phyloP scores from a whole-genome alignment of 2,797 vertebrate species.

The Galago senegalensis region DNA sequence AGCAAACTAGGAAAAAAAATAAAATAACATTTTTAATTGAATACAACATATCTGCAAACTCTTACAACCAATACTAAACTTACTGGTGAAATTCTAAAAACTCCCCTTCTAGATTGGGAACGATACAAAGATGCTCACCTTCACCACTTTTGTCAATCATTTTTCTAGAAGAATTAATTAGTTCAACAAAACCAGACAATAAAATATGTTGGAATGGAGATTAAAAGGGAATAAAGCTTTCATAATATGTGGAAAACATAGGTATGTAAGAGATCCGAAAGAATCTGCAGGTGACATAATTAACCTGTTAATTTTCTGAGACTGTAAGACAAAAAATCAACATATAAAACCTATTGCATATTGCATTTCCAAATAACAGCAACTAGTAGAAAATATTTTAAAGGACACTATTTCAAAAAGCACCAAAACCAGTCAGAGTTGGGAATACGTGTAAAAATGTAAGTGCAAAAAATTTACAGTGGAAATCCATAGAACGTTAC shows the following conservation, averaged over 20 bases:
- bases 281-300: not conserved
- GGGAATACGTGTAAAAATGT: not conserved
- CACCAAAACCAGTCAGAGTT: not conserved
- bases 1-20: not conserved
- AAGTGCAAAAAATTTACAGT: not conserved
- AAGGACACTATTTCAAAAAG: not conserved
- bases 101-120: not conserved
- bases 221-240: not conserved
- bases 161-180: not conserved
- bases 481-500: not conserved
- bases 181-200: not conserved
- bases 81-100: not conserved
- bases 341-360: not conserved
- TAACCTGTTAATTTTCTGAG: not conserved
- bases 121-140: not conserved
- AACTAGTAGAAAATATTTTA: not conserved
- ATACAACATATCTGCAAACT: not conserved
- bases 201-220: not conserved
- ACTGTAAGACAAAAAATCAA: not conserved
- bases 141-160: not conserved
- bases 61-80: not conserved
- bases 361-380: conserved; percentile 30
- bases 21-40: not conserved
- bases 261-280: not conserved
- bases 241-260: not conserved